These are phyloP conservation scores for Amblyteles armatorius DNA, from an alignment of 2,888 invertebrate species.

Conservation along the genomic window DNA sequence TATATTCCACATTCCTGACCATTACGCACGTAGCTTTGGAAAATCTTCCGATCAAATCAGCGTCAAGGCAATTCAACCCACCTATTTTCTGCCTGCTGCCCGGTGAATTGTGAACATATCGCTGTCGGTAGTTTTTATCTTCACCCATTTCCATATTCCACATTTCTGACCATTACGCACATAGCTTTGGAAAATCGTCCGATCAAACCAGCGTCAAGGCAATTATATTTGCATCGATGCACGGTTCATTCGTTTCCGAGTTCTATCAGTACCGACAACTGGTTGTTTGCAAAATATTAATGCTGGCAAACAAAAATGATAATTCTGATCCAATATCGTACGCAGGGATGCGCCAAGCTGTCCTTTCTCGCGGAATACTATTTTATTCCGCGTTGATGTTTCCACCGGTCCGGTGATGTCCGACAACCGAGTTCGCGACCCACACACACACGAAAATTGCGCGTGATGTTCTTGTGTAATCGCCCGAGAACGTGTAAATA, in stretches of 20 bases:
- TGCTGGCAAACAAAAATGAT: not conserved
- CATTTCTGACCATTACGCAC: too few species aligned
- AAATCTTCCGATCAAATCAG: too few species aligned
- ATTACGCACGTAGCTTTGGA: too few species aligned
- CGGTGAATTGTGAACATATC: not conserved
- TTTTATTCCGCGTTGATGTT: not conserved
- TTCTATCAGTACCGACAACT: not conserved
- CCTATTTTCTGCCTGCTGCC: not conserved
- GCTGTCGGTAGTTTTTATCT: not conserved
- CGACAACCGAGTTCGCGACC: slow-evolving; percentile 13
- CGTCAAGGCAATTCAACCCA: too few species aligned
- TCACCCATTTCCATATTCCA: too few species aligned
- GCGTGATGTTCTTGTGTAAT: slow-evolving; percentile 64
- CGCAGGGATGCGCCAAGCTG: not conserved
- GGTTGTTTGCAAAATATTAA: not conserved
- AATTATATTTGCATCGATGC: not conserved
- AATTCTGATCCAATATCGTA: not conserved
- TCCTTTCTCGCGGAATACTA: not conserved
- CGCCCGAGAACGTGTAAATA: slow-evolving; percentile 67
- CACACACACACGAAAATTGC: slow-evolving; percentile 11
- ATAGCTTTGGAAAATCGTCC: too few species aligned
- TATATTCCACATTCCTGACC: too few species aligned
- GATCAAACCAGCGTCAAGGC: too few species aligned
- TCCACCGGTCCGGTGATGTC: not conserved
- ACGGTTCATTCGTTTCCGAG: not conserved